Evolutionary conservation across 2,797 vertebrate species (phyloP), one percentile per base, ranked within the genome.

Genomic region (Liparis tanakae): DNA sequence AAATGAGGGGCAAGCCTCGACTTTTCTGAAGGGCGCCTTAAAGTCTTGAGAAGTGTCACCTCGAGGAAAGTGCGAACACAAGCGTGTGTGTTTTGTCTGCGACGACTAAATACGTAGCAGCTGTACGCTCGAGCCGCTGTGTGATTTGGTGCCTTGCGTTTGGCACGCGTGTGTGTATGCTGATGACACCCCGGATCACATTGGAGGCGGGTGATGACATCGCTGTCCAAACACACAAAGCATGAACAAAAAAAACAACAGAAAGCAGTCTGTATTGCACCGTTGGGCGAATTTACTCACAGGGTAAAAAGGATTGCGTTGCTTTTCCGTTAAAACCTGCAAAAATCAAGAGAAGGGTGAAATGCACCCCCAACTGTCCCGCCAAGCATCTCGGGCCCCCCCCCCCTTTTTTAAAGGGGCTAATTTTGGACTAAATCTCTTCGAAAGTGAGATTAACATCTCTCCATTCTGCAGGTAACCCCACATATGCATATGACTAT

Each of bases 1-100:
- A 65, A 91, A 87, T 80, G 62, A 70, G 72, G 37, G 78, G 76
- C 80, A 53, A 76, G 74, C 72, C 64, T 71, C 18, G 0, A 57
- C 78, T 83, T 78, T 80, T 84, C 81, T 88, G 70, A 81, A 85
- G 78, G 81, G 69, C 63, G n/a, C 66, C 55, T 74, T 66, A 66
- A 86, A 78, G 51, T 65, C 71, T 83, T 62, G 79, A 80, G 76
- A 70, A 82, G 61, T 76, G 61, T 50, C 77, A 78, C 71, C 37
- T 67, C 22, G 34, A 51, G 54, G 57, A 74, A 39, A 41, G 73
- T 44, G 67, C 50, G 63, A 41, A 76, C 54, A 25, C 43, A 48
- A 48, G 33, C 13, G 33, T 20, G 44, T 41, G 64, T 72, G 25
- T 30, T 30, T 58, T 55, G 30, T 54, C 15, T 53, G 67, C 36